phyloP scores from a whole-genome alignment of 2,113 vertebrate genomes.

The Brachypodius melanocephalos region DNA sequence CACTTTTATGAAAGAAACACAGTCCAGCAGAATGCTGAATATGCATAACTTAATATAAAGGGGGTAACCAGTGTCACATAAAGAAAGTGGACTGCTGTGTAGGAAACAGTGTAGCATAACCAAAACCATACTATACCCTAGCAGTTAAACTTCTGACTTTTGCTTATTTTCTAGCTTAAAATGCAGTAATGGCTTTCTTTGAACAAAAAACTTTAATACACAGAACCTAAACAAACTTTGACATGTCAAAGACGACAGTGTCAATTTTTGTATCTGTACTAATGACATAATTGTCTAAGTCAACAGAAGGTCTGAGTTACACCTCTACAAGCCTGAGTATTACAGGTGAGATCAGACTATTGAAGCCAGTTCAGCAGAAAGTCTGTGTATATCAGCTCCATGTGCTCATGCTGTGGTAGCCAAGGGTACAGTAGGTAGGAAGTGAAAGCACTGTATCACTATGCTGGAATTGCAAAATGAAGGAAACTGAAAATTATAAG shows the following conservation, averaged over 20 bases:
- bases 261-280: not conserved
- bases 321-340: not conserved
- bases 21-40: not conserved
- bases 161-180: not conserved
- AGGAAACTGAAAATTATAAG: not conserved
- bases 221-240: not conserved
- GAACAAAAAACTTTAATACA: not conserved
- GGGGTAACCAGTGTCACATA: not conserved
- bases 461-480: not conserved
- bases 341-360: not conserved
- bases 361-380: not conserved
- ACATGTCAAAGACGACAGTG: not conserved
- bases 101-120: not conserved
- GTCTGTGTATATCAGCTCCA: accelerated
- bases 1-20: not conserved
- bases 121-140: not conserved
- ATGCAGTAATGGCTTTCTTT: not conserved
- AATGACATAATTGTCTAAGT: not conserved
- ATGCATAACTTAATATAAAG: not conserved
- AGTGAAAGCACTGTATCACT: not conserved
- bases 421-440: not conserved
- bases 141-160: not conserved
- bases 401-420: not conserved
- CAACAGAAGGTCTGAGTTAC: not conserved
- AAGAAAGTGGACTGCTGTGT: not conserved